phyloP scores from a whole-genome alignment of 2,797 vertebrate species.

The Notolabrus celidotus region DNA sequence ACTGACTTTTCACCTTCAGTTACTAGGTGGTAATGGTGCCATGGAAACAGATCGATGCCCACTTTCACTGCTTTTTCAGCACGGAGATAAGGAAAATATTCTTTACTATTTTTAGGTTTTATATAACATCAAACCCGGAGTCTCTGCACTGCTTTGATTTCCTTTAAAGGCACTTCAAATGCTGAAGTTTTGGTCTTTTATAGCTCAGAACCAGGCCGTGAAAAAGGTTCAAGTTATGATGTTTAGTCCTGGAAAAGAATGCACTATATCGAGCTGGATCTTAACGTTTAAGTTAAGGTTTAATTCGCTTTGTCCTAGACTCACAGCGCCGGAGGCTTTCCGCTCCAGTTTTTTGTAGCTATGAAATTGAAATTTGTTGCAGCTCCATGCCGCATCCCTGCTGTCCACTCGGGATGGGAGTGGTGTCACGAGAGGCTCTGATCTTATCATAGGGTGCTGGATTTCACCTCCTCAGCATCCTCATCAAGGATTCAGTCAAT shows the following conservation, averaged over 20 bases:
- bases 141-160: conserved; percentile 9
- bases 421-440: conserved; percentile 73
- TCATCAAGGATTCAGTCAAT: conserved; percentile 89
- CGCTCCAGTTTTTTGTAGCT: conserved; percentile 14
- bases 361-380: conserved; percentile 29
- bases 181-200: background rate
- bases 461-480: conserved; percentile 93
- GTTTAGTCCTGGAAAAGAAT: no score
- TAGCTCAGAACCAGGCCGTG: background rate
- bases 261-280: no score
- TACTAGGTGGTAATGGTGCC: conserved; percentile 73
- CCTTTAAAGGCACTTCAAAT: background rate
- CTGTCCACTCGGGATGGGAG: conserved; percentile 58
- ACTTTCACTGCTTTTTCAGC: conserved; percentile 63
- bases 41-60: conserved; percentile 73
- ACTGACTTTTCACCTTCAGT: conserved; percentile 77
- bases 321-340: background rate
- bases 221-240: background rate
- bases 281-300: background rate
- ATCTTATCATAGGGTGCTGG: conserved; percentile 90
- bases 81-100: conserved; percentile 47
- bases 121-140: conserved; percentile 32
- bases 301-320: background rate
- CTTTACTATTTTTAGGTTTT: conserved; percentile 60
- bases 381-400: conserved; percentile 29